Conservation (phyloP, 2,888 invertebrate species). For the Thymelicus acteon region DNA sequence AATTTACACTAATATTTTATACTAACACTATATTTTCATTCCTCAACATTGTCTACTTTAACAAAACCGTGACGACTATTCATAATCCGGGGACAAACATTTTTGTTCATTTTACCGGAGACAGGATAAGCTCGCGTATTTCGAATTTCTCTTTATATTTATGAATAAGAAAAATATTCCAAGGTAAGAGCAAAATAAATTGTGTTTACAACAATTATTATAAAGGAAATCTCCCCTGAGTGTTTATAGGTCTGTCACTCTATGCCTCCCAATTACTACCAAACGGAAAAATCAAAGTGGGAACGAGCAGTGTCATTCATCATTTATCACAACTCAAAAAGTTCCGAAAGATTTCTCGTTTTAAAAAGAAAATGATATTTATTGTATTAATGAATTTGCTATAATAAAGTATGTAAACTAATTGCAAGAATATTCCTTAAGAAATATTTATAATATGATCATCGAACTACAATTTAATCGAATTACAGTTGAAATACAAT, state of each 20-base stretch:
- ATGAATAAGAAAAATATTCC: conserved; percentile 6
- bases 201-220: neutral
- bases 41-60: conserved; percentile 3
- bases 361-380: neutral
- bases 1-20: neutral
- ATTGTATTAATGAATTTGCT: no score
- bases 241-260: neutral
- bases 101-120: conserved; percentile 5
- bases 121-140: neutral
- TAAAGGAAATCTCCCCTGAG: neutral
- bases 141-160: conserved; percentile 6
- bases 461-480: no score
- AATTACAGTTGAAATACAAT: no score
- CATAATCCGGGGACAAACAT: neutral
- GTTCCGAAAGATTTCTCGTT: neutral
- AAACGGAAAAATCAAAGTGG: no score
- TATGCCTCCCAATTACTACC: conserved; percentile 6
- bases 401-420: no score
- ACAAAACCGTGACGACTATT: conserved; percentile 4
- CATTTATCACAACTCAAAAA: neutral
- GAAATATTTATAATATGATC: no score
- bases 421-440: no score
- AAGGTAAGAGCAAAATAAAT: conserved; percentile 1
- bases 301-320: no score
- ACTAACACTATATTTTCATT: neutral